Evolutionary conservation across 2,888 invertebrate genomes (phyloP), one percentile per base, ranked within the genome.

Genomic region (Cheilosia vernalis): DNA sequence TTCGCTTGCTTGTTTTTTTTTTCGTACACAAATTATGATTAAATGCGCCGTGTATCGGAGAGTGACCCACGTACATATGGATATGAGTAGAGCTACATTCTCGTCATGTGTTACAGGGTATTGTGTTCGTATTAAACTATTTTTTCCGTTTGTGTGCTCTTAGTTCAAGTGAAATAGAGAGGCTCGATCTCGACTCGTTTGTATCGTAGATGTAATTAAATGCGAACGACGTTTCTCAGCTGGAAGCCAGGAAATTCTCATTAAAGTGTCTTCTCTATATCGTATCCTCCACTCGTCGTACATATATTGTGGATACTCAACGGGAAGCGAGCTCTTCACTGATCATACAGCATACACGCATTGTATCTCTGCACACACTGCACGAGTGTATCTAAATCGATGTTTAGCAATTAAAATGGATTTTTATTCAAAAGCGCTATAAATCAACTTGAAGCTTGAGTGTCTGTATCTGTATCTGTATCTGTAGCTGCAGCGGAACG

Each of bases 221-320:
- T 89, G 89, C 89, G 89, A 89, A 90, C 89, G 90, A 89, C 89
- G 89, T 89, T 89, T 88, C 92, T 87, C 91, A 90, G 90, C 90
- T 92, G 91, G 92, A 91, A 90, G 92, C 91, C 92, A 92, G 92
- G 92, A 92, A 92, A 91, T 89, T 90, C 90, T 92, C 91, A 92
- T 92, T 92, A 91, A 91, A 88, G 87, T 73, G 69, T 73, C 85
- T 85, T 85, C 81, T 70, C 64, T 85, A 49, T 53, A 51, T 56
- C 21, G 64, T 77, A 83, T 78, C 78, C 47, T 73, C 69, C 67
- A 67, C 61, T 74, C 40, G 51, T 37, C 27, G 27, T 27, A 27
- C 1, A 42, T 24, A 6, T 27, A 51, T 51, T 51, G 24, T 67
- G 60, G 72, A 72, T 58, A 30, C 67, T 58, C 79, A 58, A 51